Percentiles rank a stretch among this genome's conserved stretches.
phyloP scores from a whole-genome alignment of 1,140 invertebrate genomes.

The Anastatus disparis region DNA sequence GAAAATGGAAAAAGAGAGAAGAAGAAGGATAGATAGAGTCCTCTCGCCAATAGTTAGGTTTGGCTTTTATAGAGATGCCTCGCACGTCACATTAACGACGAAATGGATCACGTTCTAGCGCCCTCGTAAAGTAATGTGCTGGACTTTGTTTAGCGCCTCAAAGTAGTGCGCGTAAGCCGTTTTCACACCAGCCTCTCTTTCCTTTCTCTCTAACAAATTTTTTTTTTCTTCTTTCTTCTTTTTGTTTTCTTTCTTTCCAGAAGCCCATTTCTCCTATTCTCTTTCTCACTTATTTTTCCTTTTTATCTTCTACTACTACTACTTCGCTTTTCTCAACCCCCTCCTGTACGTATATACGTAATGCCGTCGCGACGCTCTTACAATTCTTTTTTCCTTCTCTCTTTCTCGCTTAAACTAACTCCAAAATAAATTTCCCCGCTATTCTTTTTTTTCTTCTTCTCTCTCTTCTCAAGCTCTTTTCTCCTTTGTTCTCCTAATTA shows the following conservation, averaged over 20 bases:
- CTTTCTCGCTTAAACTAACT: not conserved
- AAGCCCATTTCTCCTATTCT: slow-evolving; percentile 6
- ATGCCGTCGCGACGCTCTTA: too few relatives aligned
- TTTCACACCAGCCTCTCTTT: slow-evolving; percentile 37
- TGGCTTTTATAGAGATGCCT: slow-evolving; percentile 51
- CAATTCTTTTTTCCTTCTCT: not conserved
- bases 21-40: slow-evolving; percentile 23
- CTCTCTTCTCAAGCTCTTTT: not conserved
- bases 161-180: slow-evolving; percentile 51
- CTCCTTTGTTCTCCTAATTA: slow-evolving; percentile 41
- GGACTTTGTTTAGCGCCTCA: slow-evolving; percentile 55
- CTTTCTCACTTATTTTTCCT: slow-evolving; percentile 5
- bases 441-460: too few relatives aligned
- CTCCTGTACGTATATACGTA: too few relatives aligned
- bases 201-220: slow-evolving; percentile 21
- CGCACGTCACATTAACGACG: slow-evolving; percentile 54
- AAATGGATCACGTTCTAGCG: slow-evolving; percentile 56
- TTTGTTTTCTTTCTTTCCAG: slow-evolving; percentile 5
- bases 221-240: slow-evolving; percentile 2
- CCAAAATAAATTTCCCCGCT: too few relatives aligned
- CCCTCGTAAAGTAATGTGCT: slow-evolving; percentile 58
- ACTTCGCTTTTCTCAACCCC: not conserved
- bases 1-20: slow-evolving; percentile 19
- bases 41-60: too few relatives aligned
- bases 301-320: not conserved